Conservation (phyloP, 2,797 vertebrate species). For the Lacerta bilineata region DNA sequence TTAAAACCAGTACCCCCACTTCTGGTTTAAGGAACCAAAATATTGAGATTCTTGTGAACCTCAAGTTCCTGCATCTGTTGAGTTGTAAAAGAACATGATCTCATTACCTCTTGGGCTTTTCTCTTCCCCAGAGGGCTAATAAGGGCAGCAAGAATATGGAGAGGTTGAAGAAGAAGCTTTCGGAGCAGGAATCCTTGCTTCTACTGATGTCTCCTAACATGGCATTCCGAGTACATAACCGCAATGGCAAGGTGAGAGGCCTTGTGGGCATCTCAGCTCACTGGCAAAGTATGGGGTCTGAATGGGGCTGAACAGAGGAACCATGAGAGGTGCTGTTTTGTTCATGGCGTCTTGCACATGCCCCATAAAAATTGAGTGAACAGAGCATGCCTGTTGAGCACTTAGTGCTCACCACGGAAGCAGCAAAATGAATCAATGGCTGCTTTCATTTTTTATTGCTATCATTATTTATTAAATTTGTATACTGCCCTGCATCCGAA, state of each 20-base stretch:
- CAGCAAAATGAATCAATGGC: too few species aligned
- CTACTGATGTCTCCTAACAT: conserved; percentile 94
- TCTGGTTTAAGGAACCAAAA: not conserved
- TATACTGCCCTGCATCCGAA: too few species aligned
- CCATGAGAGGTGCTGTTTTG: too few species aligned
- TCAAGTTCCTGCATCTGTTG: too few species aligned
- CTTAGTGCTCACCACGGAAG: too few species aligned
- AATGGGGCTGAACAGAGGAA: not conserved
- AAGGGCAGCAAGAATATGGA: conserved; percentile 91
- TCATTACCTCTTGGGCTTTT: conserved; percentile 1
- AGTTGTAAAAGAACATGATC: not conserved
- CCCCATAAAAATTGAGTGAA: too few species aligned
- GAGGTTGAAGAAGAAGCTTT: conserved; percentile 93
- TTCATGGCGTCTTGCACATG: too few species aligned
- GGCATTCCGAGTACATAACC: conserved; percentile 93
- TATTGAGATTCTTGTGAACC: not conserved
- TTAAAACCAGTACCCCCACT: too few species aligned
- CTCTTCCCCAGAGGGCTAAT: conserved; percentile 86
- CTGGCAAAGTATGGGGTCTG: not conserved
- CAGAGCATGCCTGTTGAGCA: too few species aligned
- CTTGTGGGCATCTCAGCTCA: not conserved
- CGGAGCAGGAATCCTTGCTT: conserved; percentile 92
- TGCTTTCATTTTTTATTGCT: too few species aligned
- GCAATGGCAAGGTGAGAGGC: conserved; percentile 91
- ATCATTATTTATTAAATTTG: too few species aligned